Evolutionary conservation across 2,888 invertebrate genomes (phyloP).

Genomic region (Timema podura): DNA sequence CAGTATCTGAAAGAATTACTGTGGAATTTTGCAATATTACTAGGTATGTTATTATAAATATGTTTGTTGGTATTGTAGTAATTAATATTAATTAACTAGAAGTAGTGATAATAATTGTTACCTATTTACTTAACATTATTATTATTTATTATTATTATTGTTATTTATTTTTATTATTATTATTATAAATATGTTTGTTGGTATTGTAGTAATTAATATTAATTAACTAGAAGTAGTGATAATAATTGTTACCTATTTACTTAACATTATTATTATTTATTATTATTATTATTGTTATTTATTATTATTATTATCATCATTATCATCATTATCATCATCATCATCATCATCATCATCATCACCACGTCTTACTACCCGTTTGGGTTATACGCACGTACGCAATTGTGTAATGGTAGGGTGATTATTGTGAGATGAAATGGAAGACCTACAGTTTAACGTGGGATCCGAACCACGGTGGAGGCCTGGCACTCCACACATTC

Average conservation of each 20-base stretch:
- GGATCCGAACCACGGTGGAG: too few species aligned
- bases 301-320: slow-evolving; percentile 14
- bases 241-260: not conserved
- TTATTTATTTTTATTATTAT: slow-evolving; percentile 17
- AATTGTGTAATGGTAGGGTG: too few species aligned
- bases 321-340: not conserved
- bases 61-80: not conserved
- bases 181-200: not conserved
- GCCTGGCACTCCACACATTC: too few species aligned
- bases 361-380: too few species aligned
- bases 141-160: slow-evolving; percentile 4
- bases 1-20: slow-evolving; percentile 89
- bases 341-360: not conserved
- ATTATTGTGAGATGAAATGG: too few species aligned
- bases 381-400: too few species aligned
- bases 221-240: not conserved
- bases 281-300: not conserved
- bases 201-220: not conserved
- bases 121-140: not conserved
- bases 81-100: not conserved
- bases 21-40: slow-evolving; percentile 78
- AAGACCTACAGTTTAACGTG: too few species aligned
- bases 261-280: slow-evolving; percentile 1
- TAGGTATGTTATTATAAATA: slow-evolving; percentile 38
- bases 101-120: not conserved